Percentiles rank a stretch among this genome's conserved stretches.
Evolutionary conservation across 2,888 invertebrate genomes (phyloP).

Genomic region (Pachliopta kotzebuea): DNA sequence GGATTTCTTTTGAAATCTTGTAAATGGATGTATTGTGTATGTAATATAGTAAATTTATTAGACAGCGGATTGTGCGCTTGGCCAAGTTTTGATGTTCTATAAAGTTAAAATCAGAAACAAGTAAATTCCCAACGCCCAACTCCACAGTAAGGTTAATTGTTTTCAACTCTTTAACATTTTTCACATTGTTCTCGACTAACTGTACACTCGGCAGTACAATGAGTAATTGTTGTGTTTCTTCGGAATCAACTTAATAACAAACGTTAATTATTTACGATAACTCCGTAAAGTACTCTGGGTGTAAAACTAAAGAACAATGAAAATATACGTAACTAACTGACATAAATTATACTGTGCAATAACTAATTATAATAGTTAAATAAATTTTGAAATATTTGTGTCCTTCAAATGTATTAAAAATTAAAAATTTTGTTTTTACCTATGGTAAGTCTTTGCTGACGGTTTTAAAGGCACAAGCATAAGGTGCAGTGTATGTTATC

Average conservation of each 20-base stretch:
- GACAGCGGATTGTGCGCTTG: background rate
- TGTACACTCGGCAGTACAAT: slow-evolving; percentile 26
- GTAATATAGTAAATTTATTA: too few relatives aligned
- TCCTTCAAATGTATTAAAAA: too few relatives aligned
- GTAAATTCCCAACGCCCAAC: slow-evolving; percentile 15
- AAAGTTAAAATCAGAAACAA: slow-evolving; percentile 21
- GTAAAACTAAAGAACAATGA: background rate
- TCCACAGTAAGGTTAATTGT: slow-evolving; percentile 24
- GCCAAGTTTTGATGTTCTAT: slow-evolving; percentile 11
- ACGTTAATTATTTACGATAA: slow-evolving; percentile 27
- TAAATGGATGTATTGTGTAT: too few relatives aligned
- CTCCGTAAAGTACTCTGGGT: slow-evolving; percentile 8
- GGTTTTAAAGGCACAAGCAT: too few relatives aligned
- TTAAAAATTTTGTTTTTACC: too few relatives aligned
- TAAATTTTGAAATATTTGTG: too few relatives aligned
- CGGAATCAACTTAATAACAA: slow-evolving; percentile 27
- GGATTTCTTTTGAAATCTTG: too few relatives aligned
- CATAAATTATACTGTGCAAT: background rate
- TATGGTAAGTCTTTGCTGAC: too few relatives aligned
- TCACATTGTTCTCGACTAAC: slow-evolving; percentile 29
- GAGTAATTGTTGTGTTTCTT: slow-evolving; percentile 28
- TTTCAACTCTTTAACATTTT: slow-evolving; percentile 28
- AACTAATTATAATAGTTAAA: background rate
- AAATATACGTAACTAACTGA: background rate
- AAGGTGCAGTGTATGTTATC: too few relatives aligned